Conservation (phyloP, 2,113 vertebrate genomes). For the Oncorhynchus kisutch region DNA sequence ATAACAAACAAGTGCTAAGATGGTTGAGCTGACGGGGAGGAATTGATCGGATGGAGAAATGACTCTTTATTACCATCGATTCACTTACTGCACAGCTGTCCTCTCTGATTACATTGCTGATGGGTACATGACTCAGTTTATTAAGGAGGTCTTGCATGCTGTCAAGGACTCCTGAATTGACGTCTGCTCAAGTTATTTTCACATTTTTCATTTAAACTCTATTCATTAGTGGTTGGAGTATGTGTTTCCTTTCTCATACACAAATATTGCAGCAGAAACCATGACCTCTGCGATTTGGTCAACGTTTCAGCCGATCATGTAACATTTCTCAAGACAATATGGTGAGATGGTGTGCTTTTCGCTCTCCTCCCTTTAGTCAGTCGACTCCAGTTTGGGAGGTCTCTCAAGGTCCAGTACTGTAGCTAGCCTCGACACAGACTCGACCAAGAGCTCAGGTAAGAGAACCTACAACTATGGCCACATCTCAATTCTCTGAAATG, state of each 20-base stretch:
- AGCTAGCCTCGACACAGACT: conserved; percentile 96
- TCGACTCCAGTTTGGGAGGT: conserved; percentile 97
- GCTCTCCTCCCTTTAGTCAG: conserved; percentile 77
- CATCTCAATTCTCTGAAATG: not conserved
- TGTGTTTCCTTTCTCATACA: no score
- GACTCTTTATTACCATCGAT: not conserved
- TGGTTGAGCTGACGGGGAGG: not conserved
- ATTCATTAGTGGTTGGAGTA: no score
- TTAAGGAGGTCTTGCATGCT: not conserved
- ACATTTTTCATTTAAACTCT: no score
- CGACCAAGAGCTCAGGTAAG: conserved; percentile 93
- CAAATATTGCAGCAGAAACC: not conserved
- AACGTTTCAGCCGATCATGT: no score
- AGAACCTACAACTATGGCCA: not conserved
- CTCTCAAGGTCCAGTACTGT: conserved; percentile 97
- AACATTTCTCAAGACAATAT: not conserved
- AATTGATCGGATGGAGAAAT: not conserved
- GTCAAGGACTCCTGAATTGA: not conserved
- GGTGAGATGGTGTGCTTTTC: not conserved
- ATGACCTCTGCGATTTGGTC: not conserved
- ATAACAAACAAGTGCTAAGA: not conserved
- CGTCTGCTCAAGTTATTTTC: not conserved
- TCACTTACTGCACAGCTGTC: not conserved
- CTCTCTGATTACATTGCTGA: not conserved
- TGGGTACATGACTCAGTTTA: not conserved